Base-by-base conservation (phyloP, 1,140 invertebrate genomes). In the Sitophilus oryzae region DNA sequence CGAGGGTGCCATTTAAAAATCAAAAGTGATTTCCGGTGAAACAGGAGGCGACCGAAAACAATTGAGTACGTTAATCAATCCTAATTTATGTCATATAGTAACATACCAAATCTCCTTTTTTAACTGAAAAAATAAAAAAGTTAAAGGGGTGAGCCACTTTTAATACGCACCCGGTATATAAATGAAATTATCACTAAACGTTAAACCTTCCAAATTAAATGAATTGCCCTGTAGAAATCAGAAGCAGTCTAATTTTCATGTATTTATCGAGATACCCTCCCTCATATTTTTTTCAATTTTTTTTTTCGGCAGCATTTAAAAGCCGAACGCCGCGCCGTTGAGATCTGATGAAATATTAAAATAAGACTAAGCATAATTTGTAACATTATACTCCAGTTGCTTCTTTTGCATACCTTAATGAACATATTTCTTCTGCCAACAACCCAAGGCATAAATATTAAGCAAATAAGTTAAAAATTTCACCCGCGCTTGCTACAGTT, bases 391-490 rank as follows among this genome's bases (percentile, higher is more conserved):
- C 53, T 49, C 53, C 53, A 49, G 53, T 56, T 56, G 40, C 53
- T 56, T 49, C 53, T 49, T 56, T 56, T 56, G 53, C 53, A 56
- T 56, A 56, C 53, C 53, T 42, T 56, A 56, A 56, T 49, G 53
- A 56, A 56, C 53, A 56, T 56, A 56, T 56, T 56, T 56, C 53
- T 56, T 56, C 53, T 43, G 45, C 45, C 44, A 56, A 56, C 53
- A 46, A 49, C 53, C 53, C 53, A 49, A 46, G 53, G 53, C 53
- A 56, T 56, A 56, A 56, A 56, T 56, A 56, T 56, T 56, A 56
- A 49, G 53, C 45, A 56, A 56, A 56, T 56, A 56, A 56, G 53
- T 56, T 56, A 56, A 56, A 56, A 56, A 56, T 56, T 56, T 56
- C 53, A 49, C 37, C 53, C 53, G 45, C 47, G 45, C 41, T 49